Evolutionary conservation across 1,140 invertebrate species (phyloP), one percentile per base, ranked within the genome.

Genomic region (Drosophila lacteicornis): DNA sequence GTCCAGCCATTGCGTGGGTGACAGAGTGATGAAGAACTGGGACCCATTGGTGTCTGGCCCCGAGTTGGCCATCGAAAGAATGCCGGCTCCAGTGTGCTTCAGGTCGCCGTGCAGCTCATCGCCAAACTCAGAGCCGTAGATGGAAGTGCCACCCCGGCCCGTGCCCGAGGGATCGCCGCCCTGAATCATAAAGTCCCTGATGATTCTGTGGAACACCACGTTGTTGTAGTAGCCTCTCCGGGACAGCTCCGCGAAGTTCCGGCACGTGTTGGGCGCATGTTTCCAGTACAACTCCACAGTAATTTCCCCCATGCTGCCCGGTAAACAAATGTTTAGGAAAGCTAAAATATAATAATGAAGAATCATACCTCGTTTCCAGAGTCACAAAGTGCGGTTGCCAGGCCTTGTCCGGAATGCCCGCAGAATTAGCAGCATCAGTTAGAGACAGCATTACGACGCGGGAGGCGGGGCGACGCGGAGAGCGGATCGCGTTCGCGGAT

Each of bases 101-200:
- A 99, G 94, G 87, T 99, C 98, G 51, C 96, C 94, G 88, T 98
- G 96, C 76, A 99, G 97, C 95, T 99, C 99, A 94, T 99, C 99
- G 68, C 97, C 95, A 94, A 99, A 99, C 73, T 95, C 95, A 81
- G 96, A 95, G 3, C 99, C 99, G 94, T 99, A 99, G 84, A 99
- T 99, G 2, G 98, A 99, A 49, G 96, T 95, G 3, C 99, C 99
- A 36, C 99, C 98, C 94, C 98, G 96, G 1, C 98, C 97, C 36
- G 98, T 99, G 9, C 97, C 92, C 0, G 98, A 99, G 2, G 98
- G 98, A 95, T 99, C 98, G 25, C 96, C 97, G 15, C 96, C 97
- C 94, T 98, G 98, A 84, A 99, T 99, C 98, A 99, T 99, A 93
- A 99, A 99, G 93, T 99, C 98, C 71, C 96, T 93, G 69, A 99